phyloP scores from a whole-genome alignment of 1,140 invertebrate genomes.

The Adoxophyes honmai region DNA sequence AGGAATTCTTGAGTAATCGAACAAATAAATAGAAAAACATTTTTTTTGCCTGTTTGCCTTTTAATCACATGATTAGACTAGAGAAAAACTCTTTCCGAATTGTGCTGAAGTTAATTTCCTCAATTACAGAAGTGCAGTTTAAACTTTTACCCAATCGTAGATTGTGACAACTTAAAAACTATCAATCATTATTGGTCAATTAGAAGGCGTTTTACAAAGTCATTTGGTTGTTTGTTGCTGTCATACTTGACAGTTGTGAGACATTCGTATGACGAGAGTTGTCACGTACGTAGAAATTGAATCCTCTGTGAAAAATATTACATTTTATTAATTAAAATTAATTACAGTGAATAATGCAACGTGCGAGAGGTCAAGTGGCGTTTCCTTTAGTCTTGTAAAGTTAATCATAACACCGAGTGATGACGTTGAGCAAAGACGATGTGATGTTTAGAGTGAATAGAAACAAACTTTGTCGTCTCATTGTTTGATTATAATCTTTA shows the following conservation, averaged over 20 bases:
- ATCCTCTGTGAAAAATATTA: slow-evolving; percentile 11
- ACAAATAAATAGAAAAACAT: too few species aligned
- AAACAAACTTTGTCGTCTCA: slow-evolving; percentile 64
- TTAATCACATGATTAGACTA: too few species aligned
- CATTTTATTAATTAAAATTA: slow-evolving; percentile 17
- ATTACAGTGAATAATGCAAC: slow-evolving; percentile 20
- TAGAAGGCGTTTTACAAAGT: not conserved
- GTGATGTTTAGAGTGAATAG: slow-evolving; percentile 67
- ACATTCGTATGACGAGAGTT: slow-evolving; percentile 1
- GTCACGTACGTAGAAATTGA: slow-evolving; percentile 13
- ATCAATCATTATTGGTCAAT: slow-evolving; percentile 1
- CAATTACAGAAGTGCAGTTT: too few species aligned
- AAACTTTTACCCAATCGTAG: too few species aligned
- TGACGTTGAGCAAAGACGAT: slow-evolving; percentile 65
- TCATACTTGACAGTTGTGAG: slow-evolving; percentile 5
- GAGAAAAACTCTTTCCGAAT: too few species aligned
- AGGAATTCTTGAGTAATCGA: too few species aligned
- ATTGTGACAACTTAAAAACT: too few species aligned
- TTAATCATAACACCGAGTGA: slow-evolving; percentile 38
- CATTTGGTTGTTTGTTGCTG: not conserved
- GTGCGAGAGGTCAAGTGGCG: not conserved
- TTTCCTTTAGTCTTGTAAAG: slow-evolving; percentile 9
- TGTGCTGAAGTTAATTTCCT: too few species aligned
- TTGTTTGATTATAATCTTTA: slow-evolving; percentile 54
- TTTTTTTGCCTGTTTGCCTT: too few species aligned